Evolutionary conservation across 2,113 vertebrate genomes (phyloP).

Genomic region (Rhineura floridana): DNA sequence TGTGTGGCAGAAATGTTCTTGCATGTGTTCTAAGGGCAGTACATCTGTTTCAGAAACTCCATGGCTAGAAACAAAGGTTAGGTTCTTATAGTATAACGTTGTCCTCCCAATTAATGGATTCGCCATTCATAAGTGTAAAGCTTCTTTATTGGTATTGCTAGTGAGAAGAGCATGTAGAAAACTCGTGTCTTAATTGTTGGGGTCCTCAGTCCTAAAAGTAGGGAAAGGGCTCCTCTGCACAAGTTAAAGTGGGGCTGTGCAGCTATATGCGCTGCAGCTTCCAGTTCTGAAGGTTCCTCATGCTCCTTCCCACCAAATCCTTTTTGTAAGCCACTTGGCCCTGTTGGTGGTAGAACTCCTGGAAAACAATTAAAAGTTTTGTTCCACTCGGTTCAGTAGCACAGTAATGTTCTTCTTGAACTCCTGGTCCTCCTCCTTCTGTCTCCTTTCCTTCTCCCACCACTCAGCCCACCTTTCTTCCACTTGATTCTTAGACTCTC

Average conservation of each 20-base stretch:
- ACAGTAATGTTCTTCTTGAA: background rate
- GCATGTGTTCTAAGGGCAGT: background rate
- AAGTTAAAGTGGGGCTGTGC: background rate
- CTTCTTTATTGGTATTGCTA: conserved; percentile 35
- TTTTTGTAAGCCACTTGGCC: background rate
- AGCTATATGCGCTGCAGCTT: too few relatives aligned
- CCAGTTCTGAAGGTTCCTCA: too few relatives aligned
- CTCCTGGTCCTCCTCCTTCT: too few relatives aligned
- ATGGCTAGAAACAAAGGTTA: conserved; percentile 22
- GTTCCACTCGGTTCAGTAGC: conserved; percentile 28
- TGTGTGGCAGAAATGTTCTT: background rate
- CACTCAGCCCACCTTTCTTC: background rate
- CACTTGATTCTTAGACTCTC: background rate
- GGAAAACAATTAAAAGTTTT: background rate
- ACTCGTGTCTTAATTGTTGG: background rate
- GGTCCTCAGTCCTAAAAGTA: background rate
- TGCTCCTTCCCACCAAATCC: background rate
- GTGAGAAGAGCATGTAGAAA: background rate
- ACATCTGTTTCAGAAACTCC: conserved; percentile 53
- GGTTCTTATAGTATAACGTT: conserved; percentile 55
- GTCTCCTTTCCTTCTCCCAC: too few relatives aligned
- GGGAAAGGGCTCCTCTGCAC: background rate
- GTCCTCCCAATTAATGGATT: conserved; percentile 46
- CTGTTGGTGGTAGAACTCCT: background rate
- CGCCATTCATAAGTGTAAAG: conserved; percentile 11